Base-by-base conservation (phyloP, 2,888 invertebrate species). In the Xestia c-nigrum region DNA sequence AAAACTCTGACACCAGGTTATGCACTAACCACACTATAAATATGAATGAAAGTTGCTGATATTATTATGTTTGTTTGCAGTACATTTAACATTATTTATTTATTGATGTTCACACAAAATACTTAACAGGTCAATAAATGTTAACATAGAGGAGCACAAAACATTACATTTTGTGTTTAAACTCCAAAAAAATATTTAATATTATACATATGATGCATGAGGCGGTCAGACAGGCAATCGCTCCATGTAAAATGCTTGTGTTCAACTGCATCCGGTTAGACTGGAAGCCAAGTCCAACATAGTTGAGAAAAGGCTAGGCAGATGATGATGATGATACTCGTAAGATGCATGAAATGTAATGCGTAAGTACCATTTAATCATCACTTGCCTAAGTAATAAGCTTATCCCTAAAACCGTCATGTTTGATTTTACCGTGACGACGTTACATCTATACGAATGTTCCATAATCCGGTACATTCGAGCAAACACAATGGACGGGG, bases 401-500 rank as follows among this genome's bases (percentile, higher is more conserved):
- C 64, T 71, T 74, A 68, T 61, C 47, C 24, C 7, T 71, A 68
- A 84, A 73, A 72, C n/a, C 43, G 61, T 63, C 55, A 55, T 57
- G 68, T 84, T 65, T 80, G 73, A 81, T 82, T 84, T 72, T 47
- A 46, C 31, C 72, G 85, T 73, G 78, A 77, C 76, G 71, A 88
- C 66, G 40, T 81, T 61, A 83, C 78, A 76, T 74, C 71, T 80
- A 83, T 75, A 85, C 78, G 74, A 84, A 87, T 86, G 83, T 81
- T 83, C 78, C 84, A 80, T 89, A 83, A 91, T 91, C 88, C 88
- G 64, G 83, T 76, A 85, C 85, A 84, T 86, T 86, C 85, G 85
- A 87, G 85, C 88, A 86, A 85, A 77, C 85, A 90, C 86, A 90
- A 88, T 87, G 87, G 84, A 87, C 88, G 88, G 91, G 91, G 90